Conservation (phyloP, 1,140 invertebrate species). For the Plectrocnemia conspersa region DNA sequence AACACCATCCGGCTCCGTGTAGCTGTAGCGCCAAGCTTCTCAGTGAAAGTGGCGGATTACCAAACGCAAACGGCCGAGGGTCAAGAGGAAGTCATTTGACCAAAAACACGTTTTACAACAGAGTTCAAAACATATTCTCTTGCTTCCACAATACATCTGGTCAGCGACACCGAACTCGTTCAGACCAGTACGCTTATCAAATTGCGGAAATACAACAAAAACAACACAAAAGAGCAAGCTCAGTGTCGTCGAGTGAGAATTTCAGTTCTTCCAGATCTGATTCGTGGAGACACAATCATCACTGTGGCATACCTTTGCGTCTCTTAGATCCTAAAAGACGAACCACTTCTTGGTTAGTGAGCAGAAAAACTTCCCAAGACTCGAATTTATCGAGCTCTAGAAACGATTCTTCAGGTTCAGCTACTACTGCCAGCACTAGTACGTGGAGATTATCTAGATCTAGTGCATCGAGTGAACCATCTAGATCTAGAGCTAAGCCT, state of each 20-base stretch:
- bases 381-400: constrained; percentile 81
- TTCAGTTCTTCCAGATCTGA: constrained; percentile 78
- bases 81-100: constrained; percentile 33
- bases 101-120: constrained; percentile 39
- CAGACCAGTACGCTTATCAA: constrained; percentile 71
- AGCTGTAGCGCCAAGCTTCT: constrained; percentile 65
- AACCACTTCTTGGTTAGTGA: constrained; percentile 81
- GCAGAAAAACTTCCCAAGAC: constrained; percentile 83
- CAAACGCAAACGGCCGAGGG: constrained; percentile 30
- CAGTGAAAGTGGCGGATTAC: constrained; percentile 40
- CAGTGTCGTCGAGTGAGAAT: constrained; percentile 83
- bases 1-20: constrained; percentile 58
- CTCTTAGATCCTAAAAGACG: constrained; percentile 69
- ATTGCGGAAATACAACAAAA: constrained; percentile 75
- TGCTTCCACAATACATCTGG: constrained; percentile 44
- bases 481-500: constrained; percentile 53
- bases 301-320: constrained; percentile 69
- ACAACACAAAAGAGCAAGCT: constrained; percentile 70
- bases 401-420: constrained; percentile 83
- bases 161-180: constrained; percentile 46
- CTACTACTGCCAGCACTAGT: constrained; percentile 78
- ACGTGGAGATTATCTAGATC: constrained; percentile 79
- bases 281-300: constrained; percentile 74
- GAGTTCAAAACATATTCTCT: constrained; percentile 46
- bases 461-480: constrained; percentile 54